Percentiles rank a stretch among this genome's conserved stretches.
Evolutionary conservation across 2,797 vertebrate species (phyloP).

Genomic region (Alcedo quadribrachys): DNA sequence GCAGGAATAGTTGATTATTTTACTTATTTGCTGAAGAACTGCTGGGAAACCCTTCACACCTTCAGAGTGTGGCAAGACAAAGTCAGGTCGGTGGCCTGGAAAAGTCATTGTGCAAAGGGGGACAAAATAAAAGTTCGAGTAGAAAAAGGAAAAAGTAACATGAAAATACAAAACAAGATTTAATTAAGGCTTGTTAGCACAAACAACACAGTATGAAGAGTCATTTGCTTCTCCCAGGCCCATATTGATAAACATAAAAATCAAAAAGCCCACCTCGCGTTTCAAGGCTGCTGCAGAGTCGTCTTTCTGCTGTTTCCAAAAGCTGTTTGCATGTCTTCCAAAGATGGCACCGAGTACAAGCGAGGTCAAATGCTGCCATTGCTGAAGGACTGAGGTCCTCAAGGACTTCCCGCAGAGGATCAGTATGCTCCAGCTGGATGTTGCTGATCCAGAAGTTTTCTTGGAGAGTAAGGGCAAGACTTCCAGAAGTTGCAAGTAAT

Average conservation of each 20-base stretch:
- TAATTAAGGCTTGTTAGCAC: background rate
- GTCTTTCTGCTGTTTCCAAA: slow-evolving; percentile 91
- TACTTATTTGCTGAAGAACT: slow-evolving; percentile 91
- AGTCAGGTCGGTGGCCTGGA: slow-evolving; percentile 83
- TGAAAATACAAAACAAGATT: background rate
- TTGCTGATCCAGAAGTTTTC: slow-evolving; percentile 89
- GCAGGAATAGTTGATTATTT: slow-evolving; percentile 87
- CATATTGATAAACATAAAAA: background rate
- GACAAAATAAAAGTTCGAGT: background rate
- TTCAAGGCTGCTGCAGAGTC: slow-evolving; percentile 84
- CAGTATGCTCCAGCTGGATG: slow-evolving; percentile 75
- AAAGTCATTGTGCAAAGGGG: background rate
- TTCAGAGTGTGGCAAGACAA: slow-evolving; percentile 71
- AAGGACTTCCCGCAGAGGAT: slow-evolving; percentile 79
- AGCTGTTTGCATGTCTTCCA: slow-evolving; percentile 97
- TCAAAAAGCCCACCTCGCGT: slow-evolving; percentile 77
- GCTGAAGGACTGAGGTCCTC: slow-evolving; percentile 90
- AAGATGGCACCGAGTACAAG: slow-evolving; percentile 92
- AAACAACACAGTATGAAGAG: background rate
- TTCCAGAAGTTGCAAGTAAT: slow-evolving; percentile 86
- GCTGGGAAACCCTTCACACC: slow-evolving; percentile 88
- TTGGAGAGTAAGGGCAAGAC: slow-evolving; percentile 84
- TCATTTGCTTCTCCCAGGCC: background rate
- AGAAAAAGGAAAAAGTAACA: background rate
- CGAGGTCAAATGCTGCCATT: slow-evolving; percentile 94